Conservation (phyloP, 2,888 invertebrate species). For the Merodon equestris region DNA sequence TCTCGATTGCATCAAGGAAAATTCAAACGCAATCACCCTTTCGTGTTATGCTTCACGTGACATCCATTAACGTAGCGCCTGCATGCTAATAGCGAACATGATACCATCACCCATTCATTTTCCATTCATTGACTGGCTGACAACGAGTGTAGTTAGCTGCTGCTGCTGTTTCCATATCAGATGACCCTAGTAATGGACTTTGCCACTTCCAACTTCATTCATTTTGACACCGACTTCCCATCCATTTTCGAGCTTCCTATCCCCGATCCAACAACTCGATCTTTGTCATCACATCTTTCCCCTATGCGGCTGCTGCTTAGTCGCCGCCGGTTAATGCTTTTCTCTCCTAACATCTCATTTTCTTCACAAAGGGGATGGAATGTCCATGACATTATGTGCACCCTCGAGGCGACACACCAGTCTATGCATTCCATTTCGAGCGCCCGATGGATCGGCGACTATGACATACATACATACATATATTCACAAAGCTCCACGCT, state of each 20-base stretch:
- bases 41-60: not conserved
- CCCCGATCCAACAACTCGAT: not conserved
- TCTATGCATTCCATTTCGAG: slow-evolving; percentile 21
- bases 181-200: slow-evolving; percentile 56
- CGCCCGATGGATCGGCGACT: no score
- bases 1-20: no score
- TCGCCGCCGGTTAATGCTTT: slow-evolving; percentile 31
- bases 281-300: not conserved
- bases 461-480: slow-evolving; percentile 37
- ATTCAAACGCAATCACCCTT: no score
- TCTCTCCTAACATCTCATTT: slow-evolving; percentile 59
- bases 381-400: slow-evolving; percentile 39
- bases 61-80: slow-evolving; percentile 1
- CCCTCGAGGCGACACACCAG: no score
- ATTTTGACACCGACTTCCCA: slow-evolving; percentile 30
- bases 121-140: slow-evolving; percentile 22
- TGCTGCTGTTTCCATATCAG: slow-evolving; percentile 28
- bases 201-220: slow-evolving; percentile 56
- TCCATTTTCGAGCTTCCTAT: not conserved
- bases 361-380: slow-evolving; percentile 52
- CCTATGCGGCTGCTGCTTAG: not conserved
- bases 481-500: slow-evolving; percentile 37
- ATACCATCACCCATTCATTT: slow-evolving; percentile 16
- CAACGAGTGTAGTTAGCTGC: not conserved
- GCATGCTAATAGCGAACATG: not conserved